Evolutionary conservation across 1,140 invertebrate species (phyloP).

Genomic region (Nymphalis io): DNA sequence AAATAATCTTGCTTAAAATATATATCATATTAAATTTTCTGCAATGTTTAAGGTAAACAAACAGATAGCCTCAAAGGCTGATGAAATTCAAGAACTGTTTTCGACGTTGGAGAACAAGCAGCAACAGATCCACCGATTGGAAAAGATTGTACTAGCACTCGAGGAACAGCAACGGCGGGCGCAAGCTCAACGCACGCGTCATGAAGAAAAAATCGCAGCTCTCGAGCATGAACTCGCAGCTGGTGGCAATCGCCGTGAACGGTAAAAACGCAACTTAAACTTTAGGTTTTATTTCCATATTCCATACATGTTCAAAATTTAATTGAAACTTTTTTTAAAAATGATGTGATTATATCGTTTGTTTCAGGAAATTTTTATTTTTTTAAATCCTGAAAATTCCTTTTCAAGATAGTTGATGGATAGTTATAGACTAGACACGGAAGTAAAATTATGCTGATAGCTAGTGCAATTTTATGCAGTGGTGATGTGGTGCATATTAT

Average conservation of each 20-base stretch:
- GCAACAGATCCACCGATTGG: conserved; percentile 80
- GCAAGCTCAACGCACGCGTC: conserved; percentile 82
- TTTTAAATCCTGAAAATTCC: conserved; percentile 44
- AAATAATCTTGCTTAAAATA: too few relatives aligned
- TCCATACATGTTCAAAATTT: too few relatives aligned
- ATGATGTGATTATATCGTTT: background rate
- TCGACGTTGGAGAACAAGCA: conserved; percentile 81
- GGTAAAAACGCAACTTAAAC: background rate
- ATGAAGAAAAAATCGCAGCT: conserved; percentile 83
- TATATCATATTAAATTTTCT: too few relatives aligned
- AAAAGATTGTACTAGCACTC: conserved; percentile 82
- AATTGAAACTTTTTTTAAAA: too few relatives aligned
- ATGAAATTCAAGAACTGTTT: conserved; percentile 81
- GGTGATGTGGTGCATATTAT: too few relatives aligned
- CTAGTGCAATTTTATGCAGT: too few relatives aligned
- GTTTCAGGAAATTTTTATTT: conserved; percentile 67
- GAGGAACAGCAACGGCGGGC: conserved; percentile 83
- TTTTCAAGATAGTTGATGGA: background rate
- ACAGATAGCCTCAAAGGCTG: conserved; percentile 79
- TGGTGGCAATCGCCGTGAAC: conserved; percentile 40
- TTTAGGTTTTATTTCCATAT: background rate
- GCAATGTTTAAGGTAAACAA: conserved; percentile 71
- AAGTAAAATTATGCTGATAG: too few relatives aligned
- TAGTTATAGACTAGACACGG: too few relatives aligned
- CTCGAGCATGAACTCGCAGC: conserved; percentile 80